These are phyloP conservation scores for Scaeva pyrastri DNA, from an alignment of 2,888 invertebrate genomes.

Conservation along the genomic window DNA sequence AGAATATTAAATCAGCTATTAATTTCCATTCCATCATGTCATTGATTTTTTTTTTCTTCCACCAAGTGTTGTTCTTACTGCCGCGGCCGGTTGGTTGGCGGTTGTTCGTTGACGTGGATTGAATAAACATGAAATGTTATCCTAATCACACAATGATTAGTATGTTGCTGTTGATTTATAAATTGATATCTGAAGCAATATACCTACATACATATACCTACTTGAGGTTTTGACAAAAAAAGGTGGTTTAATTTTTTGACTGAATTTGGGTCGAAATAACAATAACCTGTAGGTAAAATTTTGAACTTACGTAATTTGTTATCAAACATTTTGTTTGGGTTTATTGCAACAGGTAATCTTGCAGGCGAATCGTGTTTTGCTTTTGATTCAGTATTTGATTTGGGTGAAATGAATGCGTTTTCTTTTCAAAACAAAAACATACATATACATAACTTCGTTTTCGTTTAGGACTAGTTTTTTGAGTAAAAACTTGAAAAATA, in stretches of 20 bases:
- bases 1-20: conserved; percentile 12
- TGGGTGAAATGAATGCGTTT: too few species aligned
- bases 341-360: too few species aligned
- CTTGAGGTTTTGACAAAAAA: conserved; percentile 26
- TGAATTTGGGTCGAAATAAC: conserved; percentile 17
- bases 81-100: background rate
- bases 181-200: conserved; percentile 30
- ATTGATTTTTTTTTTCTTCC: conserved; percentile 9
- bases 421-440: too few species aligned
- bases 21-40: background rate
- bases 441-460: too few species aligned
- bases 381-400: too few species aligned
- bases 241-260: conserved; percentile 23
- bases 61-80: conserved; percentile 47
- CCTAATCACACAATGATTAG: conserved; percentile 57
- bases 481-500: too few species aligned
- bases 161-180: conserved; percentile 23
- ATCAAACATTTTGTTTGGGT: conserved; percentile 16
- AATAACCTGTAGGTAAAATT: conserved; percentile 19
- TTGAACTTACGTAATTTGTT: conserved; percentile 16
- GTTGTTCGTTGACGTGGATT: conserved; percentile 31
- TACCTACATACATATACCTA: background rate
- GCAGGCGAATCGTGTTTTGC: too few species aligned
- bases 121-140: conserved; percentile 31
- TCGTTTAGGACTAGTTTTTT: too few species aligned